Evolutionary conservation across 2,797 vertebrate genomes (phyloP), one percentile per base, ranked within the genome.

Genomic region (Microtus agrestis): DNA sequence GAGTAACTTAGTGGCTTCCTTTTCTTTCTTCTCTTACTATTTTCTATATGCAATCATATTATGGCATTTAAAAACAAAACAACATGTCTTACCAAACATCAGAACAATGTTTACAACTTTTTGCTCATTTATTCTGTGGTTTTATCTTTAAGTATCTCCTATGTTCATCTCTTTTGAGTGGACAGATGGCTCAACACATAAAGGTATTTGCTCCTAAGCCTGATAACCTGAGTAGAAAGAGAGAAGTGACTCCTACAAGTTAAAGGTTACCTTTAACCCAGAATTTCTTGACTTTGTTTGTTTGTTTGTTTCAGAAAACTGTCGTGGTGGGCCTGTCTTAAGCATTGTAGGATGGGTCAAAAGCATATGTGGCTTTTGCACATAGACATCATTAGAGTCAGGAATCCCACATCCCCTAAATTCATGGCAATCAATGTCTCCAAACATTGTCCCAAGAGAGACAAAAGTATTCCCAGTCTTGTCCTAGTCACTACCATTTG

Each of bases 71-170:
- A 69, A 86, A 87, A 17, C 31, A n/a, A 67, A 86, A 51, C 19
- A n/a, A 37, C n/a, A 54, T 29, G 17, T 80, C 34, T 94, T 93
- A 46, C 79, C 43, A 89, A 85, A 93, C 94, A 79, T 23, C 7
- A 54, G 13, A 93, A 61, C 21, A 48, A 51, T 91, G 48, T 94
- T 5, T 88, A 90, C 91, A 54, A 76, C n/a, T 59, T 92, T 94
- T 94, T 77, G 25, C 43, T 91, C 34, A 79, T 78, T 96, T 73
- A 80, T 25, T 91, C 3, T 94, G 37, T 92, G 7, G n/a, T 93
- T 96, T 94, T 90, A 88, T 51, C 43, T 91, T 91, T 87, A 86
- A 90, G 69, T 92, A 31, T 6, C 25, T 92, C 65, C 96, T 69
- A 77, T 3, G 54, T 91, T 93, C 25, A 85, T 90, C 65, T 23